Conservation (phyloP, 2,113 vertebrate species). For the Scortum barcoo region DNA sequence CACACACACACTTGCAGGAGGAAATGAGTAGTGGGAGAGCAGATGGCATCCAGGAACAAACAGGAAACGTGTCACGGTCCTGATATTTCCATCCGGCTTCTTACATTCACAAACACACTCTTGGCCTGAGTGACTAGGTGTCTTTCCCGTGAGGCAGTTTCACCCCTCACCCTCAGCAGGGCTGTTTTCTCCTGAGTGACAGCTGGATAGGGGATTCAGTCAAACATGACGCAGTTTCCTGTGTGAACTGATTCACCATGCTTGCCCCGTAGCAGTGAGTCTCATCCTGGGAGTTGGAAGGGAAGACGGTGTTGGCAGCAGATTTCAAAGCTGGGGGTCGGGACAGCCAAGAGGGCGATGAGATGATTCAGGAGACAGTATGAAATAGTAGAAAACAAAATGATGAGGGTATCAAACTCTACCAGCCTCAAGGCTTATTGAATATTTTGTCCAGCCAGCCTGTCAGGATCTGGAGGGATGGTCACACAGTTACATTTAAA, state of each 20-base stretch:
- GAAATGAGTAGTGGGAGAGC: constrained; percentile 64
- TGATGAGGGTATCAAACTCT: background rate
- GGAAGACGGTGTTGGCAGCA: constrained; percentile 15
- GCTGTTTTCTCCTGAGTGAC: constrained; percentile 27
- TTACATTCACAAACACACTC: constrained; percentile 11
- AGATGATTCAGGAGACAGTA: constrained; percentile 50
- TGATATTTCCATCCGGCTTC: constrained; percentile 55
- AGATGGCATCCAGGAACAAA: constrained; percentile 73
- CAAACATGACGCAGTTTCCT: constrained; percentile 46
- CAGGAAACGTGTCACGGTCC: constrained; percentile 74
- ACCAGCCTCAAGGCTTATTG: background rate
- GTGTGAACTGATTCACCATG: constrained; percentile 43
- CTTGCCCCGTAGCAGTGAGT: background rate
- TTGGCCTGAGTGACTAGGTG: background rate
- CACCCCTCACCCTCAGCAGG: constrained; percentile 12
- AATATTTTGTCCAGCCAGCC: background rate
- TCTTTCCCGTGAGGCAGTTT: background rate
- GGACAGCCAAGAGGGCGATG: constrained; percentile 1
- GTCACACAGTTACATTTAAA: background rate
- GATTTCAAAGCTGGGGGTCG: background rate
- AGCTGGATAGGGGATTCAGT: constrained; percentile 41
- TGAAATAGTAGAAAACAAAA: background rate
- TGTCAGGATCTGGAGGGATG: background rate
- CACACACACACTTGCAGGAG: constrained; percentile 41
- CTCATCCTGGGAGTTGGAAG: constrained; percentile 7